phyloP scores from a whole-genome alignment of 2,113 vertebrate genomes.

The Poeciliopsis occidentalis region DNA sequence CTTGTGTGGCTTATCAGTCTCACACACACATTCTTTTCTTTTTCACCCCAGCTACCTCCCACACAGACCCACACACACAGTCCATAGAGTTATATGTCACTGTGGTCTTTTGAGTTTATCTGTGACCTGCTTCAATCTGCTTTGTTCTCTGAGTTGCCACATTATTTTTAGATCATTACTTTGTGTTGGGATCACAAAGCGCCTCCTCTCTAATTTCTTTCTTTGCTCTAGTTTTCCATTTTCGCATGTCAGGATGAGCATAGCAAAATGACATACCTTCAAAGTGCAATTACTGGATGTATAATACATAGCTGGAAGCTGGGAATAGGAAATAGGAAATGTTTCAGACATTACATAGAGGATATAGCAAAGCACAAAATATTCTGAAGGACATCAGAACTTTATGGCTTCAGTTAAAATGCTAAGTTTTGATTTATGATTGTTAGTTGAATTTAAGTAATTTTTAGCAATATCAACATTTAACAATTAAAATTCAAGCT shows the following conservation, averaged over 20 bases:
- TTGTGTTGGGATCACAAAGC: conserved; percentile 31
- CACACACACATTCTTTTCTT: conserved; percentile 43
- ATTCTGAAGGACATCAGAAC: neutral
- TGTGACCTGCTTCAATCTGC: conserved; percentile 55
- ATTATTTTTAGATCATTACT: conserved; percentile 64
- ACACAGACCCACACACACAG: conserved; percentile 40
- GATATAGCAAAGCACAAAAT: neutral
- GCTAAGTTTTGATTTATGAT: too few species aligned
- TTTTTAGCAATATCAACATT: too few species aligned
- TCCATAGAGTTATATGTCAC: conserved; percentile 51
- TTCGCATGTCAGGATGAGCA: conserved; percentile 23
- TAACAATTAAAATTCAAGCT: too few species aligned
- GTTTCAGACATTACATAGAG: neutral
- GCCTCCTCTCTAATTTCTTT: conserved; percentile 25
- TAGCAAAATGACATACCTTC: conserved; percentile 8
- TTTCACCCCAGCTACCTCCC: conserved; percentile 41
- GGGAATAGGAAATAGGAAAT: neutral
- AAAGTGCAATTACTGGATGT: neutral
- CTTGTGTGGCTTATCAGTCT: conserved; percentile 62
- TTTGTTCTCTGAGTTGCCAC: conserved; percentile 43
- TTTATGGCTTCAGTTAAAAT: neutral
- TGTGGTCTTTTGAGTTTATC: conserved; percentile 59
- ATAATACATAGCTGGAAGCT: neutral
- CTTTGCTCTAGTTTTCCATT: conserved; percentile 7
- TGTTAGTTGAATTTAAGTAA: too few species aligned